phyloP scores from a whole-genome alignment of 2,888 invertebrate species.

The Drosophila melanosoma region DNA sequence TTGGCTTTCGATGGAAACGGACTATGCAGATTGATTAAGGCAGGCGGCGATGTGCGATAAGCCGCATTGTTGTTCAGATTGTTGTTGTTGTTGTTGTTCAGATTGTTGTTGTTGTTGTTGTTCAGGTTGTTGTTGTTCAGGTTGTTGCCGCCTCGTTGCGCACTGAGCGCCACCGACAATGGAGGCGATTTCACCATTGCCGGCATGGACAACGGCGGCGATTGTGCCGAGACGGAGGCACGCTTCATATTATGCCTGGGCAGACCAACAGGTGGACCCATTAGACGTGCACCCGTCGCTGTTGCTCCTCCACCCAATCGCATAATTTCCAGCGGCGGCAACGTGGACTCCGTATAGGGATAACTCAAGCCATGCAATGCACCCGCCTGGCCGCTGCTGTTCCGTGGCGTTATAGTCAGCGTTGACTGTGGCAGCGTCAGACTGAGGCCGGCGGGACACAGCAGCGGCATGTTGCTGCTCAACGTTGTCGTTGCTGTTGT shows the following conservation, averaged over 20 bases:
- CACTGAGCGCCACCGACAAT: constrained; percentile 60
- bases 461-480: constrained; percentile 46
- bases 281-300: constrained; percentile 80
- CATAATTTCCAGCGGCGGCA: constrained; percentile 82
- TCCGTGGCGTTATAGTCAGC: constrained; percentile 41
- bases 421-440: constrained; percentile 10
- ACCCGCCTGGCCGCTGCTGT: constrained; percentile 5
- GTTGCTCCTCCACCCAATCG: constrained; percentile 63
- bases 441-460: constrained; percentile 46
- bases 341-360: constrained; percentile 37
- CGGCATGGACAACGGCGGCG: constrained; percentile 53
- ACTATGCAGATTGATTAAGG: constrained; percentile 80
- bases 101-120: too few relatives aligned
- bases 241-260: constrained; percentile 84
- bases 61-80: constrained; percentile 51
- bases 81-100: constrained; percentile 41
- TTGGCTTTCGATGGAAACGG: constrained; percentile 64
- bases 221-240: constrained; percentile 11
- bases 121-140: constrained; percentile 17
- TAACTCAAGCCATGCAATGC: constrained; percentile 27
- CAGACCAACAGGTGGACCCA: constrained; percentile 86
- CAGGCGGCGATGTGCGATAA: constrained; percentile 79
- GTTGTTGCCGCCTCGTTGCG: constrained; percentile 47
- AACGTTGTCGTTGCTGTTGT: background rate
- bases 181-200: constrained; percentile 74